Evolutionary conservation across 2,888 invertebrate species (phyloP).

Genomic region (Aphrophora alni): DNA sequence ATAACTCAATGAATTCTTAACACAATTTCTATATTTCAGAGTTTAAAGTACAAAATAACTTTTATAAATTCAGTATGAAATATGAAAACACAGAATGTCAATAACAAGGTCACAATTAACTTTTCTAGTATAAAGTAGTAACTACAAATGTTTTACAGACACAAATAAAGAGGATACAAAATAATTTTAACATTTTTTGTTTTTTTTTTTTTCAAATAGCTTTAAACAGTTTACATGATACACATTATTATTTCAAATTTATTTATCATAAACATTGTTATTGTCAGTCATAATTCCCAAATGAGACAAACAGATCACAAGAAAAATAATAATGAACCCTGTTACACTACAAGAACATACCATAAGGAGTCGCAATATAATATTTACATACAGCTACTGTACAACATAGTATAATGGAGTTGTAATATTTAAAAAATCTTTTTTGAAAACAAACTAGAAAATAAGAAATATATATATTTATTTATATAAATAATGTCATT

Average conservation of each 20-base stretch:
- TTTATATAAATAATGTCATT: neutral
- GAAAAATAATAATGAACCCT: neutral
- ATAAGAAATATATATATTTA: neutral
- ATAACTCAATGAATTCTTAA: neutral
- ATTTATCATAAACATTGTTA: neutral
- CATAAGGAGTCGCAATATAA: neutral
- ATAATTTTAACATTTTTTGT: neutral
- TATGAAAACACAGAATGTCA: neutral
- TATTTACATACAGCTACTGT: neutral
- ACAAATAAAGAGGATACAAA: neutral
- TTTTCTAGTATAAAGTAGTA: neutral
- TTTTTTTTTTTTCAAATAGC: neutral
- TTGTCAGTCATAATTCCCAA: neutral
- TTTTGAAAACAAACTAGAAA: neutral
- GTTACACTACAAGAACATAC: neutral
- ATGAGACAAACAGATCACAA: neutral
- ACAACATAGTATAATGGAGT: neutral
- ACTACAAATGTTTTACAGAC: neutral
- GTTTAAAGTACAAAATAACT: slow-evolving; percentile 9
- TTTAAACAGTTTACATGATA: too few species aligned
- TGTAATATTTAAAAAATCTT: neutral
- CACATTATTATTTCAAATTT: too few species aligned
- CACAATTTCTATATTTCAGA: slow-evolving; percentile 3
- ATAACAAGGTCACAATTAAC: neutral
- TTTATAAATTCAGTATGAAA: neutral